Percentiles rank a stretch among this genome's conserved stretches.
Evolutionary conservation across 2,888 invertebrate genomes (phyloP).

Genomic region (Bombylius major): DNA sequence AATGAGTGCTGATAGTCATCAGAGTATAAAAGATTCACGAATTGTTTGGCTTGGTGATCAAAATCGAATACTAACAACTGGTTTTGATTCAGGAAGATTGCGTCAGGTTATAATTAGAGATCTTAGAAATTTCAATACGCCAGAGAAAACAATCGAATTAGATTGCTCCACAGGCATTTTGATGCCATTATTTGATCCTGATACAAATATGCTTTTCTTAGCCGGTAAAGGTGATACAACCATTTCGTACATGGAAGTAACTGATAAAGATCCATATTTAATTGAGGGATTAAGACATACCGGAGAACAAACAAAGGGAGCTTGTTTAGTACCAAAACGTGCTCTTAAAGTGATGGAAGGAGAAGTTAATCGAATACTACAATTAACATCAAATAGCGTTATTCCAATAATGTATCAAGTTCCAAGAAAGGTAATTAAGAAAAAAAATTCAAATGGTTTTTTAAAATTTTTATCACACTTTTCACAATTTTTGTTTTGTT

Average conservation of each 20-base stretch:
- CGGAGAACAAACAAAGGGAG: constrained; percentile 92
- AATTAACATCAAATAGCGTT: constrained; percentile 73
- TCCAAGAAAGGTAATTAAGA: constrained; percentile 60
- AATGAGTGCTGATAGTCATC: constrained; percentile 62
- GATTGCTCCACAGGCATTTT: constrained; percentile 83
- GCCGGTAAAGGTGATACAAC: constrained; percentile 92
- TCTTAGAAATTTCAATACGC: constrained; percentile 60
- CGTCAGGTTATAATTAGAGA: constrained; percentile 85
- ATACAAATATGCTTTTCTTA: constrained; percentile 90
- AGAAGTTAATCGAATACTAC: constrained; percentile 83
- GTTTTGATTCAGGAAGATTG: constrained; percentile 74
- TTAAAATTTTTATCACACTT: not conserved
- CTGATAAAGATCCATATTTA: constrained; percentile 78
- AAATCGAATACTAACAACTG: constrained; percentile 74
- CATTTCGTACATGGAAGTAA: constrained; percentile 80
- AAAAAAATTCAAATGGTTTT: not conserved
- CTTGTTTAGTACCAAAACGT: constrained; percentile 82
- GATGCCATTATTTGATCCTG: constrained; percentile 85
- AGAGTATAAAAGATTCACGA: constrained; percentile 82
- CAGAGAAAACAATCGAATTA: constrained; percentile 65
- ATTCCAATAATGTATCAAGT: constrained; percentile 92
- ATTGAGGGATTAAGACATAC: constrained; percentile 79
- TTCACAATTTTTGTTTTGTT: not conserved
- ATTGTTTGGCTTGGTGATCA: constrained; percentile 83
- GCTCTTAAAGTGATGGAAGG: constrained; percentile 93